Conservation (phyloP, 2,113 vertebrate genomes). For the Syngnathus scovelli region DNA sequence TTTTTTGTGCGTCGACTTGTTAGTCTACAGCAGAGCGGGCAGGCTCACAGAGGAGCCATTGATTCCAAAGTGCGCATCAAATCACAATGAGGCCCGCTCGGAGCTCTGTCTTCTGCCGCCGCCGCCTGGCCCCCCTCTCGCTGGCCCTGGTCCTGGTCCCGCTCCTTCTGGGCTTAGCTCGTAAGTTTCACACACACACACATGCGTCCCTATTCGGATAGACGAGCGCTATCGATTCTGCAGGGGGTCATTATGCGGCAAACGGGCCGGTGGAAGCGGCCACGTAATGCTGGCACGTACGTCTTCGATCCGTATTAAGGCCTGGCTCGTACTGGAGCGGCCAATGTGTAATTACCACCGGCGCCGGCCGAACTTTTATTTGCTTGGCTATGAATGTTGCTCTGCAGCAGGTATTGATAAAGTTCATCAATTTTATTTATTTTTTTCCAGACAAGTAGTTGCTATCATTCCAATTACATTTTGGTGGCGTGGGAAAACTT, state of each 20-base stretch:
- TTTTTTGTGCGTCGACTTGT: constrained; percentile 23
- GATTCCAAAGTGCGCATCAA: constrained; percentile 58
- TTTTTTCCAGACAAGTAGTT: not conserved
- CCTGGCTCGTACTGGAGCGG: not conserved
- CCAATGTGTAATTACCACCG: constrained; percentile 1
- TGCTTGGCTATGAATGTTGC: not conserved
- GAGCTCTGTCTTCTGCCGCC: constrained; percentile 46
- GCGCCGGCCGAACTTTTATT: not conserved
- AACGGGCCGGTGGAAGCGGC: constrained; percentile 20
- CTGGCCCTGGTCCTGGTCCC: constrained; percentile 58
- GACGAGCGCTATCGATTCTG: constrained; percentile 22
- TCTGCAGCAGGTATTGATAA: not conserved
- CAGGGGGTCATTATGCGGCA: constrained; percentile 22
- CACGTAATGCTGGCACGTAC: constrained; percentile 7
- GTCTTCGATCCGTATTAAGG: constrained; percentile 7
- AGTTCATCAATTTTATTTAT: not conserved
- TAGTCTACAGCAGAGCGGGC: constrained; percentile 39
- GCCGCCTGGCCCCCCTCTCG: constrained; percentile 44
- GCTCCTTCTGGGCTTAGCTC: constrained; percentile 63
- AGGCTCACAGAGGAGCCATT: constrained; percentile 70
- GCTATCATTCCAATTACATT: not conserved
- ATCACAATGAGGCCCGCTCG: constrained; percentile 68
- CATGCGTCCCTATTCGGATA: constrained; percentile 21
- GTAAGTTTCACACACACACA: constrained; percentile 60
- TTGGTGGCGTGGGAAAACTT: not conserved